phyloP scores from a whole-genome alignment of 2,113 vertebrate species.

The Chauna torquata region DNA sequence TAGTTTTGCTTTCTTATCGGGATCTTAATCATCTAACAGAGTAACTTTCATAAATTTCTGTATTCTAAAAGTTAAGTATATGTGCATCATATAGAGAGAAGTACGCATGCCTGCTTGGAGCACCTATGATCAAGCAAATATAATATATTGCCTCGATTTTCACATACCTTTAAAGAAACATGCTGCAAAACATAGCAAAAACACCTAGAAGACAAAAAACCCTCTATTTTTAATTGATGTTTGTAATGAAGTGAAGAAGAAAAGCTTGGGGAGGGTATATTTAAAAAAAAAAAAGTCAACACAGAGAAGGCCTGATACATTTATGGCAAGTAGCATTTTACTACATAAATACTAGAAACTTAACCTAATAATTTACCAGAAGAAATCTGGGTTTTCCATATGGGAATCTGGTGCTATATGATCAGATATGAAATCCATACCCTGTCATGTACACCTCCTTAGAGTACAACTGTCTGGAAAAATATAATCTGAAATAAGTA shows the following conservation, averaged over 20 bases:
- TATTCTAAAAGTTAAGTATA: neutral
- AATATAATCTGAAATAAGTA: slow-evolving; percentile 5
- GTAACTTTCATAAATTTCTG: neutral
- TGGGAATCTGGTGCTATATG: neutral
- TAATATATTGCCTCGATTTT: neutral
- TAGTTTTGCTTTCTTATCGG: neutral
- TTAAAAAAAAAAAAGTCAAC: neutral
- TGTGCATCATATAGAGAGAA: neutral
- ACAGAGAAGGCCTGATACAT: neutral
- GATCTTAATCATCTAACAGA: neutral
- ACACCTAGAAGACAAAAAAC: neutral
- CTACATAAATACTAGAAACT: neutral
- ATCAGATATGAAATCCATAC: neutral
- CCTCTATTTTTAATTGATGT: neutral
- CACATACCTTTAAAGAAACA: neutral
- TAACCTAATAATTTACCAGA: neutral
- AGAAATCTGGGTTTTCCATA: neutral
- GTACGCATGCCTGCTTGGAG: neutral
- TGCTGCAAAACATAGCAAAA: neutral
- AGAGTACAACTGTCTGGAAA: neutral
- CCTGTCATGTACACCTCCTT: neutral
- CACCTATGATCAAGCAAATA: neutral
- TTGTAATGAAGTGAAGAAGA: neutral
- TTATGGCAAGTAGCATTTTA: neutral
- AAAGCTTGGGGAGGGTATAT: neutral